These are phyloP conservation scores for Muntiacus reevesi DNA, from an alignment of 2,113 vertebrate genomes.

Conservation along the genomic window DNA sequence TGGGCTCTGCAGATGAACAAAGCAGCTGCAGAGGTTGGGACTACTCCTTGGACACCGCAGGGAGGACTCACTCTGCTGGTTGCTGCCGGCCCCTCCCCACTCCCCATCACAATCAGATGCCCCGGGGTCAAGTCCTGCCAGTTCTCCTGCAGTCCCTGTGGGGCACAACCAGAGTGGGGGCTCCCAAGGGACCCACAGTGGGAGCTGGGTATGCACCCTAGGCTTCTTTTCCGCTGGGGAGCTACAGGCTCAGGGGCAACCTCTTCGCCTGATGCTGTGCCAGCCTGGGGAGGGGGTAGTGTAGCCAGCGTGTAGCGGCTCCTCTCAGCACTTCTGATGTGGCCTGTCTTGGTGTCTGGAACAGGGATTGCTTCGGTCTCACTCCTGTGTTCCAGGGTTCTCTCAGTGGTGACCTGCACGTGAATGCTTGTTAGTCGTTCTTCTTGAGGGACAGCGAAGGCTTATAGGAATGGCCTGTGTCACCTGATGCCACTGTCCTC, in stretches of 20 bases:
- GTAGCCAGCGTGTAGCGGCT: rapidly evolving
- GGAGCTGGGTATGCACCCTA: neutral
- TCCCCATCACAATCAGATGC: neutral
- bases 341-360: neutral
- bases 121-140: neutral
- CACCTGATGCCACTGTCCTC: neutral
- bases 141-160: neutral
- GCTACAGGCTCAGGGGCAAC: neutral
- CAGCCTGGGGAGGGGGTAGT: neutral
- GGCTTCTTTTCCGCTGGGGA: neutral
- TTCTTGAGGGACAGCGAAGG: neutral
- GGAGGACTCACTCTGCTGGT: neutral
- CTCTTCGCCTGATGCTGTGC: rapidly evolving
- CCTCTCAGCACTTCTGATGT: neutral
- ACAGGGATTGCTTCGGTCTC: neutral
- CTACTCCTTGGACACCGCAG: neutral
- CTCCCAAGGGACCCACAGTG: neutral
- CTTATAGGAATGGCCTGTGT: neutral
- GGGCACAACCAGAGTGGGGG: neutral
- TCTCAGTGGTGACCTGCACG: neutral
- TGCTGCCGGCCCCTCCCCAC: neutral
- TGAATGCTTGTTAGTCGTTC: neutral
- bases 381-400: neutral
- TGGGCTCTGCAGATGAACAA: neutral
- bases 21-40: no score